phyloP scores from a whole-genome alignment of 1,140 invertebrate species.

The Lordiphosa collinella region DNA sequence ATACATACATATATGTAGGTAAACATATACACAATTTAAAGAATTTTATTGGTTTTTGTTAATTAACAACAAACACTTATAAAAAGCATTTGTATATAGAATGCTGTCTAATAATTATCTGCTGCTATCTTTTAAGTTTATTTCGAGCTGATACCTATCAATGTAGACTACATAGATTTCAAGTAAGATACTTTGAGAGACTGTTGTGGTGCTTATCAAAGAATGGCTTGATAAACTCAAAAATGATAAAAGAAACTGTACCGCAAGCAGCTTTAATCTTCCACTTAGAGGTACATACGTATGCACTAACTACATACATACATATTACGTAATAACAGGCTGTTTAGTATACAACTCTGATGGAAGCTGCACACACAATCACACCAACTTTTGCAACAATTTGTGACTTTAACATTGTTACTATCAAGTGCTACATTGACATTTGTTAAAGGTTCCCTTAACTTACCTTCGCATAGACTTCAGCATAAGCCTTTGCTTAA shows the following conservation, averaged over 20 bases:
- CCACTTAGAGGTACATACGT: no score
- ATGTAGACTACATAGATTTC: not conserved
- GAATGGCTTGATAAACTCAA: no score
- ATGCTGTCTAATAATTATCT: not conserved
- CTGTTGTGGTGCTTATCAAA: no score
- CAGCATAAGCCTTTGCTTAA: constrained; percentile 13
- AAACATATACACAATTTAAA: no score
- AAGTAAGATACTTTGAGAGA: not conserved
- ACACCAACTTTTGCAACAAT: no score
- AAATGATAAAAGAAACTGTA: constrained; percentile 13
- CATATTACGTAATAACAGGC: not conserved
- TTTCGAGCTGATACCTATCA: constrained; percentile 20
- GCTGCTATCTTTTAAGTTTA: constrained; percentile 20
- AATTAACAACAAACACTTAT: not conserved
- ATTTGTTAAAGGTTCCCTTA: not conserved
- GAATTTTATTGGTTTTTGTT: no score
- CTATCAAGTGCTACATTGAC: no score
- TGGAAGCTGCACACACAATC: no score
- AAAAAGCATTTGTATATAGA: not conserved
- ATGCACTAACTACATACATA: no score
- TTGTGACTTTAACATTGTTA: no score
- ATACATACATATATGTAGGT: no score
- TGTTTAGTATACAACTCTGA: not conserved
- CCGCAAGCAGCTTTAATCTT: not conserved
- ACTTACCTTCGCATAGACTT: constrained; percentile 41